Conservation (phyloP, 2,113 vertebrate species). For the Abramis brama region DNA sequence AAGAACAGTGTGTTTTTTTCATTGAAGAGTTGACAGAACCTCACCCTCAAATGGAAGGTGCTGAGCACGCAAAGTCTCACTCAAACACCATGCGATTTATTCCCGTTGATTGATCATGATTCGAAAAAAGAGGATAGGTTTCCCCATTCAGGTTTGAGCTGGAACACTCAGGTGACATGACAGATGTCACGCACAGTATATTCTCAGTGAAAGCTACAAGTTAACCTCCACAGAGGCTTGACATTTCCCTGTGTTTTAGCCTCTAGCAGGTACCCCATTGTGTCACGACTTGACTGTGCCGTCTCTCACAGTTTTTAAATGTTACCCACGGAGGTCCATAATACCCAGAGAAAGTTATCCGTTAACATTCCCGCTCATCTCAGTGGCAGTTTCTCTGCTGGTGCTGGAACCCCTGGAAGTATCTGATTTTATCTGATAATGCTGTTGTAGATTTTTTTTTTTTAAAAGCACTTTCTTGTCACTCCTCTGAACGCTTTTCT, state of each 20-base stretch:
- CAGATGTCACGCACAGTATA: slow-evolving; percentile 16
- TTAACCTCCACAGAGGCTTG: slow-evolving; percentile 18
- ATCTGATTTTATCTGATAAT: slow-evolving; percentile 5
- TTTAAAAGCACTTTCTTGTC: neutral
- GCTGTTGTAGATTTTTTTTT: neutral
- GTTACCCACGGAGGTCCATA: neutral
- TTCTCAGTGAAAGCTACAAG: slow-evolving; percentile 10
- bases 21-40: neutral
- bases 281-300: neutral
- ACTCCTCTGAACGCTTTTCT: neutral
- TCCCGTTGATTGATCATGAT: slow-evolving; percentile 31
- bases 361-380: neutral
- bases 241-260: slow-evolving; percentile 26
- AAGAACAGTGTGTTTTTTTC: neutral
- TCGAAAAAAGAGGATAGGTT: neutral
- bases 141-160: slow-evolving; percentile 1
- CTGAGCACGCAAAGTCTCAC: slow-evolving; percentile 10
- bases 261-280: neutral
- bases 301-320: neutral
- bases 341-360: neutral
- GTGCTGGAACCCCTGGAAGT: no score
- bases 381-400: neutral
- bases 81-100: slow-evolving; percentile 31
- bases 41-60: neutral
- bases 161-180: slow-evolving; percentile 21